Evolutionary conservation across 1,140 invertebrate species (phyloP).

Genomic region (Caenorhabditis elegans): DNA sequence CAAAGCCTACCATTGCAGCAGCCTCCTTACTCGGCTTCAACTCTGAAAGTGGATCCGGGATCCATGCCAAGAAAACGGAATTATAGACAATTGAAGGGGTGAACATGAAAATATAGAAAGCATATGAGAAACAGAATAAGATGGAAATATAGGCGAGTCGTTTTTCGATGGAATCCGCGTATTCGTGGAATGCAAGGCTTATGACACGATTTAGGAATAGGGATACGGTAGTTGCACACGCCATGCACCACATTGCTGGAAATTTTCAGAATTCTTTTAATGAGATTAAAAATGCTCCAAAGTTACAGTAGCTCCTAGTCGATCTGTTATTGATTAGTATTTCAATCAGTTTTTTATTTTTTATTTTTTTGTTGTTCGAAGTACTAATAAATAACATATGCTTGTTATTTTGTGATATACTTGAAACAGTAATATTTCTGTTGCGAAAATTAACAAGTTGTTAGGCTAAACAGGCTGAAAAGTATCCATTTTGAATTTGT

Average conservation of each 20-base stretch:
- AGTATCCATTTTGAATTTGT: too few relatives aligned
- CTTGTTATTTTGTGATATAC: too few relatives aligned
- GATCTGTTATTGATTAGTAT: too few relatives aligned
- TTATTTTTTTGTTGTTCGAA: too few relatives aligned
- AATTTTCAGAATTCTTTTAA: not conserved
- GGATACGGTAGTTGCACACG: constrained; percentile 22
- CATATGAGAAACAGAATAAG: not conserved
- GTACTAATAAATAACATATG: too few relatives aligned
- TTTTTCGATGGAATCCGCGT: not conserved
- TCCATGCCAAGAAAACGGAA: not conserved
- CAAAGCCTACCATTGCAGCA: not conserved
- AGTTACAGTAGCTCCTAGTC: too few relatives aligned
- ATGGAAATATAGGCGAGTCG: not conserved
- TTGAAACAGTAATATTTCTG: too few relatives aligned
- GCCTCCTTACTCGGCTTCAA: not conserved
- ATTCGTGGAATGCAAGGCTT: not conserved
- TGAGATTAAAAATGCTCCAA: too few relatives aligned
- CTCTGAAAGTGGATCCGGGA: not conserved
- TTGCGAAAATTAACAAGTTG: too few relatives aligned
- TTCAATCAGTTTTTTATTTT: too few relatives aligned
- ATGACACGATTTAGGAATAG: not conserved
- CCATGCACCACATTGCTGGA: constrained; percentile 21
- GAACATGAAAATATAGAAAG: not conserved
- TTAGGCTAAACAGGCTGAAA: too few relatives aligned
- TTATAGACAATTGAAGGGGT: not conserved